These are phyloP conservation scores for Podotricha telesiphe DNA, from an alignment of 2,888 invertebrate species.

Conservation along the genomic window DNA sequence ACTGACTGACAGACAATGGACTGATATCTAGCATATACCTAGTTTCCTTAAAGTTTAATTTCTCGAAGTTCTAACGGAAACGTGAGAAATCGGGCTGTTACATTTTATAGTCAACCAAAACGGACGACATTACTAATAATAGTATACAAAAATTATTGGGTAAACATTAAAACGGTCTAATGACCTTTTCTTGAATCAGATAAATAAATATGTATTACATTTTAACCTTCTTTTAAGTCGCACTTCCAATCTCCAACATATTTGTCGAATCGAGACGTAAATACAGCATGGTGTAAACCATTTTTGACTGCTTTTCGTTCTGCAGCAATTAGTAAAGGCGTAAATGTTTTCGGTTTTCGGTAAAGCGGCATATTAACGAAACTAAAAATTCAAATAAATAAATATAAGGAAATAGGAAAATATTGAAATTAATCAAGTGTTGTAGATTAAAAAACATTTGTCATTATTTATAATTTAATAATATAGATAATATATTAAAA, in stretches of 20 bases:
- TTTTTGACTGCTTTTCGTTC: slow-evolving; percentile 80
- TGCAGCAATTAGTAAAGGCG: slow-evolving; percentile 61
- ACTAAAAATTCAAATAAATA: slow-evolving; percentile 17
- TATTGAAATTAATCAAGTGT: slow-evolving; percentile 3
- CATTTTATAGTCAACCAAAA: too few relatives aligned
- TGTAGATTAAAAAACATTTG: background rate
- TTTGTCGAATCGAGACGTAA: slow-evolving; percentile 76
- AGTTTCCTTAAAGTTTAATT: too few relatives aligned
- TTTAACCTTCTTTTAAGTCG: slow-evolving; percentile 74
- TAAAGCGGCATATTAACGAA: slow-evolving; percentile 67
- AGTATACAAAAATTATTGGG: too few relatives aligned
- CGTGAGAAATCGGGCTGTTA: too few relatives aligned
- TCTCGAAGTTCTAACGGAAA: too few relatives aligned
- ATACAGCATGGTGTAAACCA: slow-evolving; percentile 83
- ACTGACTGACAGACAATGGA: too few relatives aligned
- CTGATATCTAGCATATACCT: too few relatives aligned
- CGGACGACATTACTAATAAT: too few relatives aligned
- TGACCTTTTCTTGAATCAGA: too few relatives aligned
- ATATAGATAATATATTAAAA: too few relatives aligned
- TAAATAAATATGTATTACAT: background rate
- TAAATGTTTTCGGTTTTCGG: slow-evolving; percentile 69
- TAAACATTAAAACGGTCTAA: too few relatives aligned
- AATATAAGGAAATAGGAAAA: background rate
- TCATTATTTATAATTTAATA: background rate
- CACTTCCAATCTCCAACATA: slow-evolving; percentile 86